These are phyloP conservation scores for Leptobrachium ailaonicum DNA, from an alignment of 2,113 vertebrate species.

Conservation along the genomic window DNA sequence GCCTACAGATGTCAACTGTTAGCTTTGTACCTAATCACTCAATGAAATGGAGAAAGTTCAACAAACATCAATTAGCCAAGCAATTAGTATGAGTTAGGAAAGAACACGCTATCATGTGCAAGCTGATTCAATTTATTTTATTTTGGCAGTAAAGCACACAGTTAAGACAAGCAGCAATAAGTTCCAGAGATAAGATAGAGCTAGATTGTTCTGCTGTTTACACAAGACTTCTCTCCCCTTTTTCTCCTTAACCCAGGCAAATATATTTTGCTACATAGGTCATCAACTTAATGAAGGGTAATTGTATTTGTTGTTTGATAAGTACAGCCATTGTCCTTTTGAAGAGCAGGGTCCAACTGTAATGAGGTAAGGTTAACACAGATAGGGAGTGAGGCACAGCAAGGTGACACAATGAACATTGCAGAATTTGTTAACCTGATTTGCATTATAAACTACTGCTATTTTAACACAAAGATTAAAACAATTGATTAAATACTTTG, in stretches of 20 bases:
- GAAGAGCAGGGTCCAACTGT: constrained; percentile 20
- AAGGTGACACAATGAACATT: constrained; percentile 19
- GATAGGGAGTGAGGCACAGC: constrained; percentile 23
- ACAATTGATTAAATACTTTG: too few relatives aligned
- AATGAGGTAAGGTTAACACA: constrained; percentile 20
- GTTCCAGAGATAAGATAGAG: constrained; percentile 73
- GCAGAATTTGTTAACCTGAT: neutral
- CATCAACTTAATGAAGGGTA: constrained; percentile 62
- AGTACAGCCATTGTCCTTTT: constrained; percentile 46
- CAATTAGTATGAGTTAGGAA: constrained; percentile 85
- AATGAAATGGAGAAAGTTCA: constrained; percentile 87
- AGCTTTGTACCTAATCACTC: constrained; percentile 88
- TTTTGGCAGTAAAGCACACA: constrained; percentile 78
- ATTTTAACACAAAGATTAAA: too few relatives aligned
- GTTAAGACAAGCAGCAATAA: constrained; percentile 66
- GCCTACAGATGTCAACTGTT: constrained; percentile 90
- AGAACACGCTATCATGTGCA: constrained; percentile 79
- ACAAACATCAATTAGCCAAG: constrained; percentile 85
- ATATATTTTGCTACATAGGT: constrained; percentile 59
- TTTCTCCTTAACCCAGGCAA: constrained; percentile 53
- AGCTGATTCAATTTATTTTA: constrained; percentile 83
- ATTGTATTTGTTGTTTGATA: constrained; percentile 56
- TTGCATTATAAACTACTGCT: too few relatives aligned
- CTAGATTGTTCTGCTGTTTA: constrained; percentile 67
- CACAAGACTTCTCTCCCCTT: constrained; percentile 55